These are phyloP conservation scores for Stichodactyla helianthus DNA, from an alignment of 64 coral and sea anemone species.

Conservation along the genomic window DNA sequence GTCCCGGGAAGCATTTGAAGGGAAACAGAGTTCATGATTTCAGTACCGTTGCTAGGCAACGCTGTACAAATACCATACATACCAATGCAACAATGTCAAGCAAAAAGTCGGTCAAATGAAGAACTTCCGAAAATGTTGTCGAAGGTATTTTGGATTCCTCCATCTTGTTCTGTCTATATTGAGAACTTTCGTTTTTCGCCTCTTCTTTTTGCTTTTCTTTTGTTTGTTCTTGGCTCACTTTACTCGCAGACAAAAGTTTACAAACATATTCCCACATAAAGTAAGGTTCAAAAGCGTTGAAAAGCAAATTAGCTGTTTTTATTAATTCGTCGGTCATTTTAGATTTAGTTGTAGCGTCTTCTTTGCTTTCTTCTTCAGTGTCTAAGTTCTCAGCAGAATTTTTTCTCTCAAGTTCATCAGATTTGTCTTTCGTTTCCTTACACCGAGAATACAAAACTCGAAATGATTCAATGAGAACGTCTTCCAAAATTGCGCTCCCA, in stretches of 20 bases:
- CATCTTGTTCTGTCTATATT: neutral
- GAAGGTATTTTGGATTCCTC: constrained; percentile 15
- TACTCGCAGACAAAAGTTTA: constrained; percentile 64
- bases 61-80: constrained; percentile 5
- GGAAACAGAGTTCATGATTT: too few species aligned
- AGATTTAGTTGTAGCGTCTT: constrained; percentile 33
- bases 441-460: constrained; percentile 47
- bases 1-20: too few species aligned
- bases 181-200: neutral
- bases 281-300: constrained; percentile 96
- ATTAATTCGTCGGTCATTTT: constrained; percentile 88
- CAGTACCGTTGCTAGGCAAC: neutral
- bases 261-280: constrained; percentile 98
- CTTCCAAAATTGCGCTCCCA: constrained; percentile 75
- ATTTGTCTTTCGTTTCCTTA: constrained; percentile 40
- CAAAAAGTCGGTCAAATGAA: constrained; percentile 86
- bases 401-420: constrained; percentile 24
- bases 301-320: constrained; percentile 91
- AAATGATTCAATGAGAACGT: constrained; percentile 84
- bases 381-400: neutral
- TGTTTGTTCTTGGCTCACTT: neutral
- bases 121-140: constrained; percentile 65
- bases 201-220: neutral
- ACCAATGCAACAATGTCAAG: constrained; percentile 88
- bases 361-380: neutral